These are phyloP conservation scores for Cydia strobilella DNA, from an alignment of 1,140 invertebrate species.

Conservation along the genomic window DNA sequence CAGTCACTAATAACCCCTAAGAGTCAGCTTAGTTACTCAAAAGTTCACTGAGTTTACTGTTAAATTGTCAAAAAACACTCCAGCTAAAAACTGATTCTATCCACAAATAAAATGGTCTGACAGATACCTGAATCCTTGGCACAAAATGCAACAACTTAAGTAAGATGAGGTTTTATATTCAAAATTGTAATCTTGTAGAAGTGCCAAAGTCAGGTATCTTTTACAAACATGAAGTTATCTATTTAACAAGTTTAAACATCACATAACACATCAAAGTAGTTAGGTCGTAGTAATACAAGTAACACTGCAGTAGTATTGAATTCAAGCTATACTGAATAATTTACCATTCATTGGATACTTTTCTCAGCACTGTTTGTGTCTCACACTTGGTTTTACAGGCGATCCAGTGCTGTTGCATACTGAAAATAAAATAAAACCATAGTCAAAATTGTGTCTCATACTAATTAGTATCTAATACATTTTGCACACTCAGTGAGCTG, in stretches of 20 bases:
- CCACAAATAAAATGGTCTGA: conserved; percentile 43
- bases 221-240: conserved; percentile 53
- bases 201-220: conserved; percentile 70
- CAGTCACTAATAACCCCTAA: conserved; percentile 63
- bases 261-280: conserved; percentile 63
- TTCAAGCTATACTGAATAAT: conserved; percentile 58
- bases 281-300: conserved; percentile 57
- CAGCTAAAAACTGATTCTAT: conserved; percentile 60
- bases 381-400: conserved; percentile 39
- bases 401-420: conserved; percentile 62
- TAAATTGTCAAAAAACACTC: conserved; percentile 68
- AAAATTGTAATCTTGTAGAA: conserved; percentile 36
- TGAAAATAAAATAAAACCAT: conserved; percentile 55
- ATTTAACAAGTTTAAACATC: conserved; percentile 55
- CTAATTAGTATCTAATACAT: conserved; percentile 28
- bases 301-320: conserved; percentile 62
- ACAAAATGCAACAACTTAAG: conserved; percentile 52
- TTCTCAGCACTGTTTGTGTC: conserved; percentile 60
- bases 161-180: conserved; percentile 36
- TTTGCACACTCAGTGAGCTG: not conserved
- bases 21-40: conserved; percentile 49
- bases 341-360: conserved; percentile 48
- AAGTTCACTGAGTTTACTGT: conserved; percentile 23
- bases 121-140: conserved; percentile 62
- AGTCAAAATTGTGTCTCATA: not conserved